phyloP scores from a whole-genome alignment of 2,797 vertebrate genomes.

The Ciconia nigra region DNA sequence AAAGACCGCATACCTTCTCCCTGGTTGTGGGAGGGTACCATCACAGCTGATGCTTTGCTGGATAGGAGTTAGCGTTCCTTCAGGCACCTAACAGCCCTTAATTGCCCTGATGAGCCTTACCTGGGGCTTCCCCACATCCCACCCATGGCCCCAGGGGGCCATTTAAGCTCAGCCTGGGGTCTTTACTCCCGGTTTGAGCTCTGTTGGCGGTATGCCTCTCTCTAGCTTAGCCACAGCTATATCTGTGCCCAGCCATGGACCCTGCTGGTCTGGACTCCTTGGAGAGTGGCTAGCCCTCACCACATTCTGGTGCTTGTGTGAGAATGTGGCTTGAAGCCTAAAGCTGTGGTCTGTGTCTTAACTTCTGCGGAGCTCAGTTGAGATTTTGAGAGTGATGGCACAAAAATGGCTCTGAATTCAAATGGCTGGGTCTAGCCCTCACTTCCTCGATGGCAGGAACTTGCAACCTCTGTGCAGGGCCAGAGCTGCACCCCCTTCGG shows the following conservation, averaged over 20 bases:
- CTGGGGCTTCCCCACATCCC: background rate
- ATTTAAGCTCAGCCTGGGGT: fast-evolving
- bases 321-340: background rate
- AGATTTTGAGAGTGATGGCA: background rate
- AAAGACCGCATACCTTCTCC: background rate
- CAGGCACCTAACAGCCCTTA: no score
- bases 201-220: fast-evolving
- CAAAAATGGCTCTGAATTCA: fast-evolving
- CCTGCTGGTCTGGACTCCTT: fast-evolving
- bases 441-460: fast-evolving
- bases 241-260: fast-evolving
- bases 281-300: background rate
- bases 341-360: background rate
- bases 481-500: fast-evolving
- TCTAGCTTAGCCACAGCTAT: fast-evolving
- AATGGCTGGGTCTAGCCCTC: fast-evolving
- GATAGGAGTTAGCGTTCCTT: background rate
- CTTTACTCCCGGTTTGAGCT: fast-evolving
- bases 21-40: fast-evolving
- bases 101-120: background rate
- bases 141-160: fast-evolving
- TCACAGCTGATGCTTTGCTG: background rate
- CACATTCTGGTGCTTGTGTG: fast-evolving
- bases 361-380: fast-evolving
- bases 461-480: fast-evolving